A percentile compares a stretch with the other conserved stretches of the same genome.
phyloP scores from a whole-genome alignment of 2,888 invertebrate genomes.

The Stenichneumon culpator region DNA sequence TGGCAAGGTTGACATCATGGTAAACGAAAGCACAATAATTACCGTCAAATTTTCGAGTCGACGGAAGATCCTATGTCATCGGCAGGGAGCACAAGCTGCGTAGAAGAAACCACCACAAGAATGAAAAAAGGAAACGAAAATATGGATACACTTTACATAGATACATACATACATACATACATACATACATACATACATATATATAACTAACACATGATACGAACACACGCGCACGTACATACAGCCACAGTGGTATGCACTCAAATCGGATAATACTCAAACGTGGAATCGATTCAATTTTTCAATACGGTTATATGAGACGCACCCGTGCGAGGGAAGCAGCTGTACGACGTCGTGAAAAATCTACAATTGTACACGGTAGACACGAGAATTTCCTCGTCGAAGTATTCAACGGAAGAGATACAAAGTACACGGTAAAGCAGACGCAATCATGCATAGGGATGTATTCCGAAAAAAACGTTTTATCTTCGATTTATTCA shows the following conservation, averaged over 20 bases:
- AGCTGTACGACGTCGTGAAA: background rate
- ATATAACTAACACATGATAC: background rate
- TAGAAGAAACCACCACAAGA: background rate
- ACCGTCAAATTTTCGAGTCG: constrained; percentile 56
- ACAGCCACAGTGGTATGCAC: constrained; percentile 33
- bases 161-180: constrained; percentile 22
- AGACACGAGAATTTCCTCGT: background rate
- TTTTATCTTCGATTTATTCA: background rate
- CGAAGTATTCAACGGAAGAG: background rate
- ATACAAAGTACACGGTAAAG: background rate
- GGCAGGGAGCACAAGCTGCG: constrained; percentile 3
- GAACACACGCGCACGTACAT: constrained; percentile 8
- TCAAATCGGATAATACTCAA: constrained; percentile 36
- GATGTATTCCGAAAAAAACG: background rate
- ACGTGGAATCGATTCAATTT: constrained; percentile 28
- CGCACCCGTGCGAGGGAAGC: constrained; percentile 7
- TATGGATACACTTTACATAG: constrained; percentile 36
- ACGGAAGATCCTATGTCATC: constrained; percentile 19
- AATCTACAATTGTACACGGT: background rate
- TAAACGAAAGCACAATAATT: constrained; percentile 18
- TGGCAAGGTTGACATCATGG: constrained; percentile 17
- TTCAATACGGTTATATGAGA: constrained; percentile 6
- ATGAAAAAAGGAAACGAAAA: constrained; percentile 21
- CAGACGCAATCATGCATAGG: background rate
- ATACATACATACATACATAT: background rate